Evolutionary conservation across 2,888 invertebrate species (phyloP), one percentile per base, ranked within the genome.

Genomic region (Ctenicera cuprea): DNA sequence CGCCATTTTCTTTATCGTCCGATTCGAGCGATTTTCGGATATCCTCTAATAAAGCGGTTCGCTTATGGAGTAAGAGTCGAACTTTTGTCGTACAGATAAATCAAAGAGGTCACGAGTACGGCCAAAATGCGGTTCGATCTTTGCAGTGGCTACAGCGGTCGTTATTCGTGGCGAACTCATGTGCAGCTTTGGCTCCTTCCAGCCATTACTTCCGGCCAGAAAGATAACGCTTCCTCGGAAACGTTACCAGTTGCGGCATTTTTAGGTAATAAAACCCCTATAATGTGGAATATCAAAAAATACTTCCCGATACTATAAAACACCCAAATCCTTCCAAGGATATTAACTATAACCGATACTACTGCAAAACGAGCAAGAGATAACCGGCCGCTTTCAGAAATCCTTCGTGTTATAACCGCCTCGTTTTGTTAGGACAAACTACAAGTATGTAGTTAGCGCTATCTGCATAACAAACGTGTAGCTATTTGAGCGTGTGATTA

Each of bases 31-130:
- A 79, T 79, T 76, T 80, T 76, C 76, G 76, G 79, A 79, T 79
- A 78, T 78, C 78, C 76, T 75, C 72, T 78, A 79, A 79, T 81
- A 79, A 80, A 80, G 77, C 80, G 71, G 69, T 77, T 75, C 76
- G 69, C 71, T 78, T 75, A 78, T 78, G 75, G 77, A 76, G 76
- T 76, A 76, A 75, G 73, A 79, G 70, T 71, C 72, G 69, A 75
- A 80, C 76, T 78, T 77, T 79, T 79, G 77, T 78, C 77, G 74
- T 77, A 72, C 57, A 70, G 77, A 80, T 80, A 80, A 80, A 80
- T 80, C 79, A 80, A 78, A 77, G 74, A 63, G 71, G 72, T 77
- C 75, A 68, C 68, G 74, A 78, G 68, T 78, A 71, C 74, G 74
- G 71, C 69, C 66, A 73, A 74, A 70, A 63, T 52, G 41, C 52